A percentile compares a stretch with the other conserved stretches of the same genome.
These are phyloP conservation scores for Drosophila pectinifera DNA, from an alignment of 1,140 invertebrate species.

Conservation along the genomic window DNA sequence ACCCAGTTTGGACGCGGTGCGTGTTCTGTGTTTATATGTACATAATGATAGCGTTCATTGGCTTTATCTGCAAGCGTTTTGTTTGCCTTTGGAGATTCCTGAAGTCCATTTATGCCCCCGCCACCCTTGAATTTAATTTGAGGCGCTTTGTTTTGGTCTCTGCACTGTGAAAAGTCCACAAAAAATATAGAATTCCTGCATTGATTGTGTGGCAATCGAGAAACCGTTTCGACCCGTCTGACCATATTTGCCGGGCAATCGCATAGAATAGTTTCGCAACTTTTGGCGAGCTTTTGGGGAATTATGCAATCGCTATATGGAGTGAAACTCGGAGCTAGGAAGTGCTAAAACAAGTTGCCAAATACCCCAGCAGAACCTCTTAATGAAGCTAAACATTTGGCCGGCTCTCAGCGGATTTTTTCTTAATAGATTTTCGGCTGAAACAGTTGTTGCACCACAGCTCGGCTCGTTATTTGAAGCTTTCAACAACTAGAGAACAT, in stretches of 20 bases:
- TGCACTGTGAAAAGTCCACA: slow-evolving; percentile 19
- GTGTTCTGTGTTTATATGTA: slow-evolving; percentile 18
- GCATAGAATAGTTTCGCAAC: slow-evolving; percentile 33
- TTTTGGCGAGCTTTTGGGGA: slow-evolving; percentile 30
- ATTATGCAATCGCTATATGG: slow-evolving; percentile 36
- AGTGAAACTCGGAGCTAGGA: slow-evolving; percentile 38
- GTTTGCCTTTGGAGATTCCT: slow-evolving; percentile 15
- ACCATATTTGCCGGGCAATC: slow-evolving; percentile 11
- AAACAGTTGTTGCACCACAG: slow-evolving; percentile 29
- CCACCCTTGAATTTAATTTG: slow-evolving; percentile 15
- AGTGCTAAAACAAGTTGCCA: slow-evolving; percentile 46
- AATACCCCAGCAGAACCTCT: slow-evolving; percentile 35
- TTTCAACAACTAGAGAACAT: slow-evolving; percentile 3
- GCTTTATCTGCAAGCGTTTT: slow-evolving; percentile 47
- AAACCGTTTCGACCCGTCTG: slow-evolving; percentile 17
- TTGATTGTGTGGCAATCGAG: slow-evolving; percentile 14
- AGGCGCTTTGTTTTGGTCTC: slow-evolving; percentile 17
- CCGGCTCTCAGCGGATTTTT: not conserved
- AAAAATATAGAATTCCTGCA: slow-evolving; percentile 25
- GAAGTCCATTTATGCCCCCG: not conserved
- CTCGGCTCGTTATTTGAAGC: not conserved
- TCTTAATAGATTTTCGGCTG: not conserved
- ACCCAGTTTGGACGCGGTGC: slow-evolving; percentile 22
- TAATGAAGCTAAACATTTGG: slow-evolving; percentile 41
- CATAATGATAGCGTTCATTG: slow-evolving; percentile 66